Conservation (phyloP, 2,113 vertebrate genomes). For the Pteruthius melanotis region DNA sequence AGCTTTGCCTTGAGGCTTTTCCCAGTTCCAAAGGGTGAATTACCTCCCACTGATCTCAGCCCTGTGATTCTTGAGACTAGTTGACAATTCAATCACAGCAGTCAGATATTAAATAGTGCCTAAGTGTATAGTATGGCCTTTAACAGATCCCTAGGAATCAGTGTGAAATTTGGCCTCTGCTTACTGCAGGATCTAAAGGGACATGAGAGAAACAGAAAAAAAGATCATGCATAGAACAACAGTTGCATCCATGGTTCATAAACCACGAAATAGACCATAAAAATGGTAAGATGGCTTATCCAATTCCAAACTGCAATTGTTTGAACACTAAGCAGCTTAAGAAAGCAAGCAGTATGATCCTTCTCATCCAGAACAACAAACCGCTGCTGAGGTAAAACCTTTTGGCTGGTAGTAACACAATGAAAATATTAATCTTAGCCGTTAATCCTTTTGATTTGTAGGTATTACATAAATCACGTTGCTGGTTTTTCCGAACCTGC, state of each 20-base stretch:
- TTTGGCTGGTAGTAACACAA: neutral
- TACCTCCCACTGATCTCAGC: neutral
- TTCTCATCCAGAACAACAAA: neutral
- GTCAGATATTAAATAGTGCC: neutral
- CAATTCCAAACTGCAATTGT: neutral
- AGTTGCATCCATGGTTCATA: neutral
- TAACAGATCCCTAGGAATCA: no score
- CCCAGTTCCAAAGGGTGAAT: neutral
- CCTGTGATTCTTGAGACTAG: neutral
- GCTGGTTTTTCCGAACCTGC: neutral
- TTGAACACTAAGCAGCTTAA: neutral
- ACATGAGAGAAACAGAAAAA: neutral
- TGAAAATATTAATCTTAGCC: neutral
- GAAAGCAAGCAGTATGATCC: neutral
- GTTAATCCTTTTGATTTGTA: neutral
- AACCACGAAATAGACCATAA: neutral
- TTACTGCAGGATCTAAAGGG: neutral
- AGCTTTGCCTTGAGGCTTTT: neutral
- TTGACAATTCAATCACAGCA: neutral
- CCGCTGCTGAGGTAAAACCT: neutral
- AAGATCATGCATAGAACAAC: neutral
- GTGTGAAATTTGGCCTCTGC: neutral
- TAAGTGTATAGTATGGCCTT: neutral
- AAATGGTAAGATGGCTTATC: neutral
- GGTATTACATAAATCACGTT: neutral